These are phyloP conservation scores for Molossus alvarezi DNA, from an alignment of 2,797 vertebrate species.

Conservation along the genomic window DNA sequence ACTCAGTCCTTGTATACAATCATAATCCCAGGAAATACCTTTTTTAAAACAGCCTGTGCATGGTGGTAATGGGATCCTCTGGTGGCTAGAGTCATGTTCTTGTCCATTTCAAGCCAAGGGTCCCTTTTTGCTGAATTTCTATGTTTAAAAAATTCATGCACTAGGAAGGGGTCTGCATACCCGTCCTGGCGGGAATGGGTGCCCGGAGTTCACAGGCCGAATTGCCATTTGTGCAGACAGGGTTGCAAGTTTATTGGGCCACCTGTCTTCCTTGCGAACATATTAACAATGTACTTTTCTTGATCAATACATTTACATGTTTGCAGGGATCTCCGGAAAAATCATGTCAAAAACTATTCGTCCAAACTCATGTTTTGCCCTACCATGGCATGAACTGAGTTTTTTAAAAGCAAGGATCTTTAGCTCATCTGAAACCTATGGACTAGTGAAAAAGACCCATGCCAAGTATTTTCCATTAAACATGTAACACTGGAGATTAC, in stretches of 20 bases:
- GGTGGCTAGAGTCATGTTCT: background rate
- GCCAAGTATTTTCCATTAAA: conserved; percentile 7
- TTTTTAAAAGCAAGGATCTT: background rate
- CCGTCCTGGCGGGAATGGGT: background rate
- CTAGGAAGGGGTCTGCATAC: background rate
- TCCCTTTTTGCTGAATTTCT: conserved; percentile 24
- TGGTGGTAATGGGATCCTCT: background rate
- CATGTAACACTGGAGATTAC: background rate
- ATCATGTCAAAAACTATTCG: background rate
- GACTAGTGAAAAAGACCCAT: background rate
- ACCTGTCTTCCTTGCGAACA: background rate
- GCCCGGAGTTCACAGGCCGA: background rate
- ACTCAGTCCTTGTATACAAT: background rate
- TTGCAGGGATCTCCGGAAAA: conserved; percentile 14
- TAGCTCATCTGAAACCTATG: conserved; percentile 34
- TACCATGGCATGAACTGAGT: background rate
- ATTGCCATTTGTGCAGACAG: background rate
- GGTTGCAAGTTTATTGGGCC: background rate
- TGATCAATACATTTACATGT: background rate
- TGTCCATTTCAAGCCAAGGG: background rate
- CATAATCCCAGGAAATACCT: background rate
- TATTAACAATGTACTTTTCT: background rate
- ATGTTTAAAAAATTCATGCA: conserved; percentile 4
- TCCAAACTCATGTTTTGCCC: background rate
- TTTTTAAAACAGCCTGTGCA: background rate